These are phyloP conservation scores for Seriola aureovittata DNA, from an alignment of 2,113 vertebrate genomes.

Conservation along the genomic window DNA sequence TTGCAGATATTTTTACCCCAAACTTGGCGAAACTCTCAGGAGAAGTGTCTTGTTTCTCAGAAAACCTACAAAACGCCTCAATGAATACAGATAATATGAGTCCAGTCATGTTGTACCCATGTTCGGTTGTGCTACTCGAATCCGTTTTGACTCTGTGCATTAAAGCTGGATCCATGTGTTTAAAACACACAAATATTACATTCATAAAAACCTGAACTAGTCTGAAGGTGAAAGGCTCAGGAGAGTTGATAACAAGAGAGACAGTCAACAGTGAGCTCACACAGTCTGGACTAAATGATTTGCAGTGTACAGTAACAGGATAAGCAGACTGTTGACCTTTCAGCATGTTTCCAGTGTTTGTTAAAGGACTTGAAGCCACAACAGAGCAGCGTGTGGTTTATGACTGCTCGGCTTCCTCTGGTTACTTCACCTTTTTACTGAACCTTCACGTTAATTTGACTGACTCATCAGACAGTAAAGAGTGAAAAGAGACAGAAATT, in stretches of 20 bases:
- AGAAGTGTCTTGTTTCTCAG: background rate
- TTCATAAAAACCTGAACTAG: background rate
- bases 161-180: background rate
- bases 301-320: conserved; percentile 11
- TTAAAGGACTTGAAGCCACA: conserved; percentile 19
- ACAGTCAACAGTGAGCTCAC: background rate
- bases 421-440: background rate
- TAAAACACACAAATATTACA: background rate
- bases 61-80: background rate
- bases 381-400: background rate
- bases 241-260: conserved; percentile 4
- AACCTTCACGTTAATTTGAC: background rate
- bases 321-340: conserved; percentile 25
- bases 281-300: background rate
- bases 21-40: background rate
- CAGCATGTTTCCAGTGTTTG: conserved; percentile 18
- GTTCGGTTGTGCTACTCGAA: background rate
- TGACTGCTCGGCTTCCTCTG: background rate
- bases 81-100: background rate
- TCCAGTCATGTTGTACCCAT: background rate
- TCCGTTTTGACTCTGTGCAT: background rate
- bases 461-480: background rate
- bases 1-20: background rate
- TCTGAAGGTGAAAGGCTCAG: conserved; percentile 9
- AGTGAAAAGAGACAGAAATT: background rate